Evolutionary conservation across 2,888 invertebrate genomes (phyloP).

Genomic region (Troides aeacus): DNA sequence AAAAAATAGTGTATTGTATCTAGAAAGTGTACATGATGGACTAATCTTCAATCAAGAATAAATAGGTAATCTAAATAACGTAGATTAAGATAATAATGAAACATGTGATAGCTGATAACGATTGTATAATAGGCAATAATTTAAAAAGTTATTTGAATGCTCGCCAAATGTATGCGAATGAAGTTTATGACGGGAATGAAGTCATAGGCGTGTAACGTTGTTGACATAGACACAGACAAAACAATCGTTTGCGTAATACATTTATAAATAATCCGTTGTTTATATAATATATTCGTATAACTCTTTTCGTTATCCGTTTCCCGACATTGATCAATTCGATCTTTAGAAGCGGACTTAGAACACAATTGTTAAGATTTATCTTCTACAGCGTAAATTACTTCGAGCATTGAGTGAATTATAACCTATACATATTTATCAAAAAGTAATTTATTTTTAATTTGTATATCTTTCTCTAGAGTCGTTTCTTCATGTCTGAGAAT

Average conservation of each 20-base stretch:
- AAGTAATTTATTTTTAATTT: too few relatives aligned
- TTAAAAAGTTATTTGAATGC: conserved; percentile 12
- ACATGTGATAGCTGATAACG: not conserved
- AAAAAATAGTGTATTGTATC: not conserved
- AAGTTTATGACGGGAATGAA: conserved; percentile 7
- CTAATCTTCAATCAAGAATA: not conserved
- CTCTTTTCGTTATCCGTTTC: not conserved
- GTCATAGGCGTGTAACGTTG: conserved; percentile 8
- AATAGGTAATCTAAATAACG: not conserved
- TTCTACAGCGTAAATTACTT: not conserved
- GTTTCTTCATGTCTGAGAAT: too few relatives aligned
- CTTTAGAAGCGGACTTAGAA: not conserved
- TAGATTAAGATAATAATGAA: not conserved
- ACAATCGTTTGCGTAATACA: not conserved
- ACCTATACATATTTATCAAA: not conserved
- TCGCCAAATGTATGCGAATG: not conserved
- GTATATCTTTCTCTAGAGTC: too few relatives aligned
- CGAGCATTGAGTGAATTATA: not conserved
- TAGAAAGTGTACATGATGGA: too few relatives aligned
- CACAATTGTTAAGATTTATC: not conserved
- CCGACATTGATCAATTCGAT: not conserved
- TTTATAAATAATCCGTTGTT: not conserved
- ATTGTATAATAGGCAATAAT: conserved; percentile 4
- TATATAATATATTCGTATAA: not conserved
- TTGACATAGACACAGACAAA: conserved; percentile 4